Evolutionary conservation across 2,888 invertebrate genomes (phyloP), one percentile per base, ranked within the genome.

Genomic region (Atethmia centrago): DNA sequence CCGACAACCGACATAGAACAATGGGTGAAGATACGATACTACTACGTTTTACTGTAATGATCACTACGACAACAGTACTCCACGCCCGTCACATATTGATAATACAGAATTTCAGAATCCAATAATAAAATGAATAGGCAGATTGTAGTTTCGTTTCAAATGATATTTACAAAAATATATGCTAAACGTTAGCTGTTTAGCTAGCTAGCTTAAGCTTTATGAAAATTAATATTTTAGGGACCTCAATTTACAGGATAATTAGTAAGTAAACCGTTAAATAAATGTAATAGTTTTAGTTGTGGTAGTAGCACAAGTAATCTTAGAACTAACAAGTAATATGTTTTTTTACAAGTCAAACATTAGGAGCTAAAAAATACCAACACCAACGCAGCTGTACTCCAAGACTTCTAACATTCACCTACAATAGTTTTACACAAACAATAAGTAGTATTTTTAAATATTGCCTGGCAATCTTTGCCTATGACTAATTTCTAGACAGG

Each of bases 361-460:
- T 63, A 71, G 28, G 12, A 69, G 51, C 36, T 56, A 59, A 70
- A 73, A 80, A 74, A 71, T 62, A 83, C 73, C 45, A 77, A 85
- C 58, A 74, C 77, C 53, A 31, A 64, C 40, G 55, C 68, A 77
- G 70, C 63, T 65, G 68, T 71, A 82, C 55, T 42, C 56, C 66
- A 70, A 67, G 56, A 70, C 74, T 75, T 74, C 79, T 72, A 79
- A 74, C 81, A 82, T 79, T 77, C 79, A 80, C 84, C 86, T 88
- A 83, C 85, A 83, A 80, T 87, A 85, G 84, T 87, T 84, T 85
- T 82, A 81, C 88, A 88, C 88, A 92, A 92, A 92, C 92, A 92
- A 89, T 88, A 86, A 85, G 88, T 89, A 89, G 85, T 90, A 91
- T 92, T 92, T 92, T 90, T 88, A 85, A 92, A 92, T 92, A 92